These are phyloP conservation scores for Rhabdornis inornatus DNA, from an alignment of 2,113 vertebrate genomes.

Conservation along the genomic window DNA sequence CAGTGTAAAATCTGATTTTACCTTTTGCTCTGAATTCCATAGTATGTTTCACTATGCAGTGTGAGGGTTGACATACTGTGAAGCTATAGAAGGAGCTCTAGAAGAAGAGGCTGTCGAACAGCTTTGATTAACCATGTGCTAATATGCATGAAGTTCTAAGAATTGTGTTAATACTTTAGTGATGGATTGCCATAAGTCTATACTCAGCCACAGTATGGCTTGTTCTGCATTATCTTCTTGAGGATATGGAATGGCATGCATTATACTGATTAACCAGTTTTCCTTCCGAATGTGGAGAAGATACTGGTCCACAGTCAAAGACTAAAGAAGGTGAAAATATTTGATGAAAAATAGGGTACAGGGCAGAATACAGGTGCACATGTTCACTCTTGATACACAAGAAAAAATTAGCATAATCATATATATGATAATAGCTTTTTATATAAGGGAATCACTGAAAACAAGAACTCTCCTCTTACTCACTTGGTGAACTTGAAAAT, in stretches of 20 bases:
- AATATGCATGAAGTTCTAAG: not conserved
- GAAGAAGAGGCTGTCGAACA: not conserved
- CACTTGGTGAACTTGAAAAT: not conserved
- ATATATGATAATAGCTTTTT: not conserved
- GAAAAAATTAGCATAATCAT: not conserved
- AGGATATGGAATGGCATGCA: not conserved
- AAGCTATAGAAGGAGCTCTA: not conserved
- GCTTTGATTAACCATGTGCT: not conserved
- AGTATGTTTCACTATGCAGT: not conserved
- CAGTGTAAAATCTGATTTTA: not conserved
- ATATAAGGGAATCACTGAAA: not conserved
- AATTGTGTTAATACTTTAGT: constrained; percentile 1
- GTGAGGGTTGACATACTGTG: not conserved
- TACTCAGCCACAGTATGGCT: not conserved
- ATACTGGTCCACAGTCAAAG: not conserved
- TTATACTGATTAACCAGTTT: constrained; percentile 14
- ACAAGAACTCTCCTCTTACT: not conserved
- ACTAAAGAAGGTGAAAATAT: not conserved
- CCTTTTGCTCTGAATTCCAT: not conserved
- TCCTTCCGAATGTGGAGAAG: not conserved
- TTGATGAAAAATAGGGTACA: not conserved
- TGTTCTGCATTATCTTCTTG: not conserved
- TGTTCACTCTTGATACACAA: not conserved
- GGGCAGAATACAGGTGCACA: not conserved
- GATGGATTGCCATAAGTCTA: not conserved